Conservation (phyloP, 2,888 invertebrate species). For the Dryocosmus kuriphilus region DNA sequence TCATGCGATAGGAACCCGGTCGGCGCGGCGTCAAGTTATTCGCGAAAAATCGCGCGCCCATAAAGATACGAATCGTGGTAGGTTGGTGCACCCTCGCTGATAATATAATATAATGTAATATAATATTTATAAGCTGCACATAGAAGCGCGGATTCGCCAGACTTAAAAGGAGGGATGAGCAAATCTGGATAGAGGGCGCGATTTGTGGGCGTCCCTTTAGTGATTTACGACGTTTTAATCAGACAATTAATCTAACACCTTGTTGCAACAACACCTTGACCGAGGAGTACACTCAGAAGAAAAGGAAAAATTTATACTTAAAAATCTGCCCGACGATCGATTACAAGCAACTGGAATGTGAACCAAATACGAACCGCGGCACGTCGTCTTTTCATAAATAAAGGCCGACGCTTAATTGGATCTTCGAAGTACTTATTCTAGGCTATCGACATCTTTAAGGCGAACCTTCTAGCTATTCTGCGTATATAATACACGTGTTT, state of each 20-base stretch:
- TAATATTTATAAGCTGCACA: slow-evolving; percentile 44
- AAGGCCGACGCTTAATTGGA: slow-evolving; percentile 53
- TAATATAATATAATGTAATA: slow-evolving; percentile 55
- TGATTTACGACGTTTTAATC: slow-evolving; percentile 77
- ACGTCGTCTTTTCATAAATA: slow-evolving; percentile 51
- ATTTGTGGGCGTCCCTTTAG: slow-evolving; percentile 67
- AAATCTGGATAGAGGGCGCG: slow-evolving; percentile 49
- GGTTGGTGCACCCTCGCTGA: slow-evolving; percentile 44
- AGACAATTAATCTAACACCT: slow-evolving; percentile 78
- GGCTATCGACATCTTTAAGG: slow-evolving; percentile 39
- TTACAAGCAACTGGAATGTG: slow-evolving; percentile 38
- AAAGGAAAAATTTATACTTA: background rate
- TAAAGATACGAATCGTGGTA: slow-evolving; percentile 66
- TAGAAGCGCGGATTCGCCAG: slow-evolving; percentile 54
- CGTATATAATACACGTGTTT: slow-evolving; percentile 17
- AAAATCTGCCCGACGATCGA: slow-evolving; percentile 23
- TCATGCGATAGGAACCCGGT: slow-evolving; percentile 48
- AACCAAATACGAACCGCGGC: slow-evolving; percentile 34
- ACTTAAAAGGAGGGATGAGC: slow-evolving; percentile 10
- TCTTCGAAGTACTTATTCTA: slow-evolving; percentile 43
- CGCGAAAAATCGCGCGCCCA: slow-evolving; percentile 60
- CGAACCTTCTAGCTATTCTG: slow-evolving; percentile 35
- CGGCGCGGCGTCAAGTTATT: slow-evolving; percentile 39
- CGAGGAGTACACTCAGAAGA: slow-evolving; percentile 44
- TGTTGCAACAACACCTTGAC: slow-evolving; percentile 76